phyloP scores from a whole-genome alignment of 2,888 invertebrate genomes.

The Dorcus hopei region DNA sequence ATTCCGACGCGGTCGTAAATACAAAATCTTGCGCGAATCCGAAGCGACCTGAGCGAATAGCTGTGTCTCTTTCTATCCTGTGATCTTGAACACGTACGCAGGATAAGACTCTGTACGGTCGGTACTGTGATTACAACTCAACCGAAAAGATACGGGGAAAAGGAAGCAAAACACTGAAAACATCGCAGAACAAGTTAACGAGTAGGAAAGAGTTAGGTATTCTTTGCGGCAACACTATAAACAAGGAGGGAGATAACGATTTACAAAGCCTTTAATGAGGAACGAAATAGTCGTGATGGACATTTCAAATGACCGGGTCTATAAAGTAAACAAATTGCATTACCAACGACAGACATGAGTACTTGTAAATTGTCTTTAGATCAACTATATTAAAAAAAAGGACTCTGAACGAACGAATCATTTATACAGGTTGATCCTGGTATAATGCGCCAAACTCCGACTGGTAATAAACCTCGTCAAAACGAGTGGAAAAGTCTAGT shows the following conservation, averaged over 20 bases:
- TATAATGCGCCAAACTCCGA: too few species aligned
- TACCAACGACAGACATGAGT: slow-evolving; percentile 42
- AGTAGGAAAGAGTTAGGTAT: slow-evolving; percentile 21
- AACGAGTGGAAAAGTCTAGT: too few species aligned
- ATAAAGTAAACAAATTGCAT: slow-evolving; percentile 42
- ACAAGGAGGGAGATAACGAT: slow-evolving; percentile 43
- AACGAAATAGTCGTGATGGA: slow-evolving; percentile 64
- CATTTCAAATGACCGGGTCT: slow-evolving; percentile 57
- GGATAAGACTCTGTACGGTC: slow-evolving; percentile 17
- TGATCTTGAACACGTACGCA: slow-evolving; percentile 6
- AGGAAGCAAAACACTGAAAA: slow-evolving; percentile 31
- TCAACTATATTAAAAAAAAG: slow-evolving; percentile 27
- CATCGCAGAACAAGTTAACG: slow-evolving; percentile 27
- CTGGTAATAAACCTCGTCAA: too few species aligned
- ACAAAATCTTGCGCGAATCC: slow-evolving; percentile 23
- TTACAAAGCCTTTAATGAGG: slow-evolving; percentile 63
- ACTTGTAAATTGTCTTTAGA: slow-evolving; percentile 45
- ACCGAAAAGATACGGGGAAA: slow-evolving; percentile 33
- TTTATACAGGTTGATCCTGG: too few species aligned
- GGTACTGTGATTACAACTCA: slow-evolving; percentile 29
- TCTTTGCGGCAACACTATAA: slow-evolving; percentile 15
- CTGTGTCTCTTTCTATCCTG: slow-evolving; percentile 22
- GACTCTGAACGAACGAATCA: background rate
- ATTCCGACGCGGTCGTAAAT: slow-evolving; percentile 37
- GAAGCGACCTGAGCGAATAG: slow-evolving; percentile 30